phyloP scores from a whole-genome alignment of 2,888 invertebrate genomes.

The Dryobotodes eremita region DNA sequence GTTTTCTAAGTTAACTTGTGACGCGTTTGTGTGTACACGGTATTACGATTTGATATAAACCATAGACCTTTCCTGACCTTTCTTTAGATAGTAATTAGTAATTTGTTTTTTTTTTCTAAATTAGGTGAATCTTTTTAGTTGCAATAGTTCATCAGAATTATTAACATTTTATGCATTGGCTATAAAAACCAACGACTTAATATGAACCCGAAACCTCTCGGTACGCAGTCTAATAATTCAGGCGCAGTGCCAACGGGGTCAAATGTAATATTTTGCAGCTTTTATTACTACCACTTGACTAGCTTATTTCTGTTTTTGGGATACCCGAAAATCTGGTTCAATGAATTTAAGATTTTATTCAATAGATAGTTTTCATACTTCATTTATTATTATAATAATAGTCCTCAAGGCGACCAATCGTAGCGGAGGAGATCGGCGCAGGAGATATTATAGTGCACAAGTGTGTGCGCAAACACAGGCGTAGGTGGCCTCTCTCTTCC shows the following conservation, averaged over 20 bases:
- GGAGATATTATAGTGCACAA: background rate
- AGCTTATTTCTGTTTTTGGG: slow-evolving; percentile 30
- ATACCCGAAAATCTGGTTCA: background rate
- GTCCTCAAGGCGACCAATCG: too few relatives aligned
- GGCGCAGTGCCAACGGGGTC: slow-evolving; percentile 61
- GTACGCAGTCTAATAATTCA: slow-evolving; percentile 48
- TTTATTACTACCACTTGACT: slow-evolving; percentile 30
- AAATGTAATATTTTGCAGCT: slow-evolving; percentile 33
- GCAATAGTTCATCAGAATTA: slow-evolving; percentile 4
- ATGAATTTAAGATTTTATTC: background rate
- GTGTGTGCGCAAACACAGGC: background rate
- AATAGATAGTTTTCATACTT: background rate
- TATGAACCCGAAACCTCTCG: slow-evolving; percentile 29
- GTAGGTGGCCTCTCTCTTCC: background rate
- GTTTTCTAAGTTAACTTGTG: too few relatives aligned
- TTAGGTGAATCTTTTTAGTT: background rate
- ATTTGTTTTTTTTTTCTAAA: background rate
- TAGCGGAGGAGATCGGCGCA: background rate
- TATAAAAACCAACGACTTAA: slow-evolving; percentile 47
- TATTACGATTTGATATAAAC: too few relatives aligned
- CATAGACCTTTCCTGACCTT: too few relatives aligned
- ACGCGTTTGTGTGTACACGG: too few relatives aligned
- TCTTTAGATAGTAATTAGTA: too few relatives aligned
- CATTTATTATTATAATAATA: background rate
- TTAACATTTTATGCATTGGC: slow-evolving; percentile 29